Evolutionary conservation across 2,888 invertebrate species (phyloP).

Genomic region (Cephalotes varians): DNA sequence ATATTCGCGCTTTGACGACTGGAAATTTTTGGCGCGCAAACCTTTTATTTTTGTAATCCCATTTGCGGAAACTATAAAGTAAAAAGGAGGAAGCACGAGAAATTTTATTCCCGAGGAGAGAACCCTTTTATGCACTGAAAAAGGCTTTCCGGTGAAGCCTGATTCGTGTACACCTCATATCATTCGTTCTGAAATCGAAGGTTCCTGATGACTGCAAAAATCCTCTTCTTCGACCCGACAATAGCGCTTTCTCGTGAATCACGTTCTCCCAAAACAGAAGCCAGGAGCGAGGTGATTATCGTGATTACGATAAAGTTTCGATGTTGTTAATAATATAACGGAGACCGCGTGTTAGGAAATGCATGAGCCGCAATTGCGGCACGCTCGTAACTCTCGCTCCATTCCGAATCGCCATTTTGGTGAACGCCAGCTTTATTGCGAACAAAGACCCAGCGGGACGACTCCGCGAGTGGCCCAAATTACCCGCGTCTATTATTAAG

Average conservation of each 20-base stretch:
- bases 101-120: constrained; percentile 43
- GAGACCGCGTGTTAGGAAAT: constrained; percentile 12
- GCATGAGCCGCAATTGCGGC: constrained; percentile 31
- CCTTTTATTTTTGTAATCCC: constrained; percentile 59
- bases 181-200: constrained; percentile 45
- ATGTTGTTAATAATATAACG: constrained; percentile 37
- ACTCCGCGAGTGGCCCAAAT: constrained; percentile 14
- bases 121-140: constrained; percentile 35
- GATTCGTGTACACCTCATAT: constrained; percentile 43
- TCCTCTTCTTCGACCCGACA: background rate
- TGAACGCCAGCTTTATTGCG: constrained; percentile 7
- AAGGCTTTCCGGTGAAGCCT: constrained; percentile 33
- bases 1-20: constrained; percentile 23
- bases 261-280: background rate
- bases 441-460: constrained; percentile 9
- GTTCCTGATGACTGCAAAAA: background rate
- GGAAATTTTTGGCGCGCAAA: constrained; percentile 20
- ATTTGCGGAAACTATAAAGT: constrained; percentile 38
- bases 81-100: constrained; percentile 3
- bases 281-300: background rate
- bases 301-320: background rate
- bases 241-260: background rate
- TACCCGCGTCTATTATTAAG: constrained; percentile 30
- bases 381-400: background rate
- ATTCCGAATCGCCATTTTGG: constrained; percentile 23